Evolutionary conservation across 35 echinoderm and acorn worm genomes (phyloP), one percentile per base, ranked within the genome.

Genomic region (Anneissia japonica): DNA sequence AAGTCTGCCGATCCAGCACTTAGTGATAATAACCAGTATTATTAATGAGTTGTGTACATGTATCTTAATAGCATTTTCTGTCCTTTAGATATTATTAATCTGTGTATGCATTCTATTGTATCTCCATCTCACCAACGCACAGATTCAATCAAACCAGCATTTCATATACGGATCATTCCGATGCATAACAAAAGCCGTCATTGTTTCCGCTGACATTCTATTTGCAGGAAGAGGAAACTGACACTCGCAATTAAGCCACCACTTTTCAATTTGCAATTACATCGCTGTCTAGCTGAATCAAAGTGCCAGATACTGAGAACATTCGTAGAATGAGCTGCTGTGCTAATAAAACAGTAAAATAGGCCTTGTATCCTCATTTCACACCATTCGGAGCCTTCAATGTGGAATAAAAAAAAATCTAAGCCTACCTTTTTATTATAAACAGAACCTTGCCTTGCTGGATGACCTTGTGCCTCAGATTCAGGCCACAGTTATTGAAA

Each of bases 241-340:
- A 64, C 51, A 64, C 51, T 12, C 11, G 51, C 51, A 64, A 64
- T 64, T 64, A 64, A 64, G 11, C 5, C 51, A 64, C 9, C 51
- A 64, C 51, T 64, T 64, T 64, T 64, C 51, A 64, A 64, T 64
- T 64, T 64, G 51, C 51, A 64, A 64, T 64, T 64, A 64, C 51
- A 23, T 4, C 40, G 40, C 51, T 64, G 51, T 64, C 51, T 64
- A 26, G 7, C n/a, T n/a, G n/a, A n/a, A 12, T 12, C 5, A 1
- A 1, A 12, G 51, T 64, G 51, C 10, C 11, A 64, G 26, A 23
- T 64, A 64, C 51, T 64, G 10, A 64, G 51, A n/a, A n/a, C n/a
- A n/a, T n/a, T n/a, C n/a, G n/a, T n/a, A n/a, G n/a, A 23, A 64
- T 64, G 51, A n/a, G n/a, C n/a, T n/a, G 51, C 2, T 23, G 51